Evolutionary conservation across 2,888 invertebrate species (phyloP).

Genomic region (Alloplasta piceator): DNA sequence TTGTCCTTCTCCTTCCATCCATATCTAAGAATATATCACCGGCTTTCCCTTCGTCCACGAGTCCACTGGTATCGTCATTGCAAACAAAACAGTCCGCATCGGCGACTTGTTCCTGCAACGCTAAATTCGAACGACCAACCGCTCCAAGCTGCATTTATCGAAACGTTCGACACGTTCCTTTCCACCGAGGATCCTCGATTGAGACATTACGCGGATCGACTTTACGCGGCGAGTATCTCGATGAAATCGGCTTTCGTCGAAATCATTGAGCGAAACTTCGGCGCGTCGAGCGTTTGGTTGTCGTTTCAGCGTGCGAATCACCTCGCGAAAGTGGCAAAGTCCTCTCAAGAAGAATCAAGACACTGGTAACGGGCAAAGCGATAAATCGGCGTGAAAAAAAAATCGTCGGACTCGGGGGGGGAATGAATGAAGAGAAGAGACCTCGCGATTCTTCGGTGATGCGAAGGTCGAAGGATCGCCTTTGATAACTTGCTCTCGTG

Average conservation of each 20-base stretch:
- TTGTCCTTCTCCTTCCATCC: constrained; percentile 14
- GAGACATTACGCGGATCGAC: neutral
- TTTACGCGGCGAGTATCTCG: neutral
- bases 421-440: neutral
- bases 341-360: too few relatives aligned
- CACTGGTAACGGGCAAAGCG: constrained; percentile 8
- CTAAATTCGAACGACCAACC: too few relatives aligned
- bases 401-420: too few relatives aligned
- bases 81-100: neutral
- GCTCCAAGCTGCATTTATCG: too few relatives aligned
- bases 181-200: too few relatives aligned
- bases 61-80: neutral
- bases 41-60: constrained; percentile 2
- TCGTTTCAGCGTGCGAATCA: neutral
- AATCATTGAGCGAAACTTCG: constrained; percentile 1
- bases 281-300: neutral
- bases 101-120: too few relatives aligned
- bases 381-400: constrained; percentile 38
- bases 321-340: too few relatives aligned
- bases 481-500: constrained; percentile 55
- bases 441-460: constrained; percentile 29
- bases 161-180: too few relatives aligned
- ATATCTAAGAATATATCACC: constrained; percentile 49
- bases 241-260: constrained; percentile 2
- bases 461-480: constrained; percentile 33